Percentiles rank a stretch among this genome's conserved stretches.
Conservation (phyloP, 2,113 vertebrate genomes). For the Stegostoma tigrinum region DNA sequence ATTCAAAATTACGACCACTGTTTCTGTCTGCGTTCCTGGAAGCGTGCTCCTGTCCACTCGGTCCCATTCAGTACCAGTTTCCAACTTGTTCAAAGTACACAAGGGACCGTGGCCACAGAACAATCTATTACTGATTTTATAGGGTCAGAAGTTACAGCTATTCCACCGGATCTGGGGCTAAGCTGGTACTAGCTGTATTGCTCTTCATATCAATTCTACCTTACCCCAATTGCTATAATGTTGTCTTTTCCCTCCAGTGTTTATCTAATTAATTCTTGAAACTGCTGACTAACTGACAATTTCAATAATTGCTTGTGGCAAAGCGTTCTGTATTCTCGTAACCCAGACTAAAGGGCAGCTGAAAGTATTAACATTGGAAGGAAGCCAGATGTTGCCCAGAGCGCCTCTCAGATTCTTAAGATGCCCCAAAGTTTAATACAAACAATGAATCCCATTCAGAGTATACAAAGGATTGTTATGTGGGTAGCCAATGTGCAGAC, state of each 20-base stretch:
- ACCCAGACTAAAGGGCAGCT: not conserved
- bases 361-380: not conserved
- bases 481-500: not conserved
- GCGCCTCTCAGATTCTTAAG: not conserved
- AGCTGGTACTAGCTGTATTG: not conserved
- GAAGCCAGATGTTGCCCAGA: not conserved
- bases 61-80: not conserved
- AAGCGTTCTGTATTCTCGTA: not conserved
- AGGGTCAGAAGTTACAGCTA: not conserved
- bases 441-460: not conserved
- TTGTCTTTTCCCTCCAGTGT: not conserved
- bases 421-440: not conserved
- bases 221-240: not conserved
- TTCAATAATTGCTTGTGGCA: not conserved
- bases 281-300: not conserved
- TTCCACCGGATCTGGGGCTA: not conserved
- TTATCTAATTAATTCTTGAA: not conserved
- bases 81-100: not conserved
- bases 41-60: not conserved
- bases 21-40: not conserved
- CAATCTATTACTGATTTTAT: no score
- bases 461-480: not conserved
- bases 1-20: not conserved
- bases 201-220: not conserved
- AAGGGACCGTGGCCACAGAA: not conserved